Percentiles rank a stretch among this genome's conserved stretches.
Conservation (phyloP, 2,797 vertebrate genomes). For the Bradypus variegatus region DNA sequence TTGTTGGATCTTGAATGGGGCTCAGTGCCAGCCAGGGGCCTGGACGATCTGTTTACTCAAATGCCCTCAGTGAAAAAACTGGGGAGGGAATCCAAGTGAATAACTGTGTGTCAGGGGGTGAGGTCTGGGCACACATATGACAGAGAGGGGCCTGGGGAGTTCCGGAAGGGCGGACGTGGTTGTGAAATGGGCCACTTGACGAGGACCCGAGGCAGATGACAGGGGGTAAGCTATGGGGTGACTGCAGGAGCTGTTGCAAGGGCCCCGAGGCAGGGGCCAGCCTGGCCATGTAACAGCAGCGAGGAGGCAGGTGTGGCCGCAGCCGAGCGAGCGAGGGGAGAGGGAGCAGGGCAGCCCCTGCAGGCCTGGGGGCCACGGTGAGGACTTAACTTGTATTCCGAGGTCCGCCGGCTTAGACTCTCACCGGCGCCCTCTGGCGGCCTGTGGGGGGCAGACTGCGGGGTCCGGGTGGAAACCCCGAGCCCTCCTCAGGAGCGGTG, state of each 20-base stretch:
- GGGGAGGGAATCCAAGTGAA: neutral
- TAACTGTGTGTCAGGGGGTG: neutral
- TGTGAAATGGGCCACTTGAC: neutral
- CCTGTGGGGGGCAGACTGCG: neutral
- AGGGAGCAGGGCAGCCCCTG: neutral
- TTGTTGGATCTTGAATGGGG: neutral
- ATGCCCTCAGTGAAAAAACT: neutral
- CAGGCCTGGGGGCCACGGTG: accelerated
- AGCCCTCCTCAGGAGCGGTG: neutral
- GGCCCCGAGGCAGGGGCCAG: neutral
- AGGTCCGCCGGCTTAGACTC: neutral
- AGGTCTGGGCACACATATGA: neutral
- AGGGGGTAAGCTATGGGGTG: too few species aligned
- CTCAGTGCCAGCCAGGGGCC: neutral
- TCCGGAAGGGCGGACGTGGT: neutral
- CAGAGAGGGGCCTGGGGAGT: accelerated
- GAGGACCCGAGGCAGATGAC: neutral
- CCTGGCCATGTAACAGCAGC: neutral
- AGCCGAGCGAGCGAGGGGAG: neutral
- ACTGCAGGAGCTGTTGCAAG: neutral
- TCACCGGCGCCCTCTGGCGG: neutral
- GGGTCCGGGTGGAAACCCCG: neutral
- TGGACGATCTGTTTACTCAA: neutral
- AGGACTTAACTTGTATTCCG: neutral
- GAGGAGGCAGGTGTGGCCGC: neutral